A percentile compares a stretch with the other conserved stretches of the same genome.
Conservation (phyloP, 2,797 vertebrate genomes). For the Tapera naevia region DNA sequence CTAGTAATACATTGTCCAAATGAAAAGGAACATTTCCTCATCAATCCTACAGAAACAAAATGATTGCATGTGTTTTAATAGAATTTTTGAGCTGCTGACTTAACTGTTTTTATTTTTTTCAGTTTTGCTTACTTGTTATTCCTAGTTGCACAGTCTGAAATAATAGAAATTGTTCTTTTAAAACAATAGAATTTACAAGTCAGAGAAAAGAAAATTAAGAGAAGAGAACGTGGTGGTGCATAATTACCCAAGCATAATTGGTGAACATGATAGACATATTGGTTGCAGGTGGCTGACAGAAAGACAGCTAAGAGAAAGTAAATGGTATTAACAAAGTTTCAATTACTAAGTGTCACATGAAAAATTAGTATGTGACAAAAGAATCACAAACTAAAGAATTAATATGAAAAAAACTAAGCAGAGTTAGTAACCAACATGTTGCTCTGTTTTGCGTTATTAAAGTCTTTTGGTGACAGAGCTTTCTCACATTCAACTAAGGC, state of each 20-base stretch:
- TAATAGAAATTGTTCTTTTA: neutral
- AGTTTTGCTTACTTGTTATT: neutral
- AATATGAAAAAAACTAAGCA: neutral
- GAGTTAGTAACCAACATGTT: neutral
- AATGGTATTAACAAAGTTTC: constrained; percentile 10
- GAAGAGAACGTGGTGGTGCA: neutral
- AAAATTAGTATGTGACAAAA: constrained; percentile 1
- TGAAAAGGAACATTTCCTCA: neutral
- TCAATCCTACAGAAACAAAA: neutral
- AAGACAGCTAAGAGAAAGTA: neutral
- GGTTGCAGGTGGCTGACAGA: constrained; percentile 21
- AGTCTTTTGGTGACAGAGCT: neutral
- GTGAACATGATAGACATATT: neutral
- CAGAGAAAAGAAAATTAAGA: constrained; percentile 1
- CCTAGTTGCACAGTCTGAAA: neutral
- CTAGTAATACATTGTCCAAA: neutral
- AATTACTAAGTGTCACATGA: neutral
- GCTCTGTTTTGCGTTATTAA: neutral
- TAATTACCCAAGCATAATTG: constrained; percentile 17
- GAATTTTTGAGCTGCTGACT: neutral
- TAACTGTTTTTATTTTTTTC: neutral
- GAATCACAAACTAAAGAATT: neutral
- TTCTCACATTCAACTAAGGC: neutral
- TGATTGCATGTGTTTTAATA: neutral
- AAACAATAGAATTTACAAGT: constrained; percentile 2